A percentile compares a stretch with the other conserved stretches of the same genome.
Evolutionary conservation across 2,797 vertebrate genomes (phyloP).

Genomic region (Chrosomus eos): DNA sequence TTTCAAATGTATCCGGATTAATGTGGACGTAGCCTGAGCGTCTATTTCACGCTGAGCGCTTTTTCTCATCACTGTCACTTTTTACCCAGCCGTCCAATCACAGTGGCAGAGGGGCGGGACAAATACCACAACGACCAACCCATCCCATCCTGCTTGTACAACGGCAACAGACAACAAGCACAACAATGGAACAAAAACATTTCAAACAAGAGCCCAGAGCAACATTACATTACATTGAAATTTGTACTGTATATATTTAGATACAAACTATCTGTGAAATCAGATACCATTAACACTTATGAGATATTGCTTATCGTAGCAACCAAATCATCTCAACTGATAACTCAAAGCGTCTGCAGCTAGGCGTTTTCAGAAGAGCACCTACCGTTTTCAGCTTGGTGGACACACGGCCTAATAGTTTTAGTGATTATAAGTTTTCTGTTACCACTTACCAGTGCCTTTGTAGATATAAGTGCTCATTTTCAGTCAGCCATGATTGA

Average conservation of each 20-base stretch:
- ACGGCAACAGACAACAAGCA: no score
- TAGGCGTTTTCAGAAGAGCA: no score
- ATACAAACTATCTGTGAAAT: not conserved
- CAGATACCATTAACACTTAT: not conserved
- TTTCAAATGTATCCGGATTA: no score
- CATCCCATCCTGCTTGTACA: no score
- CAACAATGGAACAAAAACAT: no score
- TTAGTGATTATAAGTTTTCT: not conserved
- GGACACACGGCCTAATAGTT: no score
- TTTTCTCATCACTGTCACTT: not conserved
- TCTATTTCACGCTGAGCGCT: not conserved
- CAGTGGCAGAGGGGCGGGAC: no score
- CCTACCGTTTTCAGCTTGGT: not conserved
- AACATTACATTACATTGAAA: no score
- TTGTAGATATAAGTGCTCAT: not conserved
- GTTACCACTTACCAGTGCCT: not conserved
- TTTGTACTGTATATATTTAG: not conserved
- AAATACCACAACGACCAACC: no score
- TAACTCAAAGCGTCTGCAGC: not conserved
- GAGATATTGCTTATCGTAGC: not conserved
- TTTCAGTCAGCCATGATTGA: not conserved
- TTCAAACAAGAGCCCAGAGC: no score
- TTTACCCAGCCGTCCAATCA: no score
- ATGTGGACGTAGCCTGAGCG: no score
- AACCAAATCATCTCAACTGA: not conserved